A percentile compares a stretch with the other conserved stretches of the same genome.
These are phyloP conservation scores for Craseonycteris thonglongyai DNA, from an alignment of 2,113 vertebrate species.

Conservation along the genomic window DNA sequence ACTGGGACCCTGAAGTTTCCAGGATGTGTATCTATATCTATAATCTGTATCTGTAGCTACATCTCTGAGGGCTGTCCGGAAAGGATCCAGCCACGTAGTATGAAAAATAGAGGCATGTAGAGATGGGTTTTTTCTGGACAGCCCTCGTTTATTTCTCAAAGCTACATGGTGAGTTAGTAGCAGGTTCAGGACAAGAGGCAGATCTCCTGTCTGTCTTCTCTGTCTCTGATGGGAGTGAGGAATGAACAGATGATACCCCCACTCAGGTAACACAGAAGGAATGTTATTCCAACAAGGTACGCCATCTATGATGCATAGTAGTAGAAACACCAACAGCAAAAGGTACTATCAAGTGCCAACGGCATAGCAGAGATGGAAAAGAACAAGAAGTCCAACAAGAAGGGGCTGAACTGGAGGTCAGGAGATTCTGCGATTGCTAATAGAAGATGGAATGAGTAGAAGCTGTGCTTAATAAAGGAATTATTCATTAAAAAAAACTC, in stretches of 20 bases:
- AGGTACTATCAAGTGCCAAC: neutral
- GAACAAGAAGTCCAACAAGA: neutral
- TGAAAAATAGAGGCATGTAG: too few species aligned
- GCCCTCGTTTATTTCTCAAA: too few species aligned
- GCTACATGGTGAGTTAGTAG: too few species aligned
- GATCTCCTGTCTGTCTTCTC: neutral
- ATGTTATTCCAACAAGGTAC: neutral
- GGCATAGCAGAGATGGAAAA: neutral
- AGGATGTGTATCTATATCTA: too few species aligned
- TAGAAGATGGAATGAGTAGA: neutral
- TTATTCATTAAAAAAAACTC: neutral
- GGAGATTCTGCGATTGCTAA: neutral
- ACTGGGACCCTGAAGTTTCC: neutral
- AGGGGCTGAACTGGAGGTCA: neutral
- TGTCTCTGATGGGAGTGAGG: neutral
- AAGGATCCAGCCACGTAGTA: too few species aligned
- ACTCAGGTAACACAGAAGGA: neutral
- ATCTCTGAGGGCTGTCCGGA: too few species aligned
- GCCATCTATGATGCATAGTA: neutral
- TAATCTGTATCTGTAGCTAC: too few species aligned
- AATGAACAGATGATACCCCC: neutral
- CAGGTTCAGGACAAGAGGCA: neutral
- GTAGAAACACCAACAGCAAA: neutral
- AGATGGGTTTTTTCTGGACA: too few species aligned
- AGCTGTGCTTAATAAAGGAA: neutral